These are phyloP conservation scores for Mythimna loreyi DNA, from an alignment of 2,888 invertebrate genomes.

Conservation along the genomic window DNA sequence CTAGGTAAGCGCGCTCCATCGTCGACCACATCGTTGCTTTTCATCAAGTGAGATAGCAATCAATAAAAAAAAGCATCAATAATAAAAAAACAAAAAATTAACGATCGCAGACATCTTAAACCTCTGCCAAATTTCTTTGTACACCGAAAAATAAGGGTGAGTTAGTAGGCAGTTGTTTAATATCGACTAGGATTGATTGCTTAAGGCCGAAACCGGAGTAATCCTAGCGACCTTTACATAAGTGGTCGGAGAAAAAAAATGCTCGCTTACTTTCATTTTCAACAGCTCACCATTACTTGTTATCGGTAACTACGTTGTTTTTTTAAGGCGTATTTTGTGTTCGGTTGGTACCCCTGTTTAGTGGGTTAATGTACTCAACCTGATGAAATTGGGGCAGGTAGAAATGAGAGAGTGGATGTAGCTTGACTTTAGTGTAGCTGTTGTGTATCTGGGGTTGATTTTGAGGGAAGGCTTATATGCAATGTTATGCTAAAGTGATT, in stretches of 20 bases:
- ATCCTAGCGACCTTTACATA: constrained; percentile 42
- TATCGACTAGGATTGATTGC: constrained; percentile 50
- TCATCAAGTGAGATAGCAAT: too few species aligned
- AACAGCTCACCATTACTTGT: constrained; percentile 34
- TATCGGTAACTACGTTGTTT: constrained; percentile 19
- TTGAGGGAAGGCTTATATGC: too few species aligned
- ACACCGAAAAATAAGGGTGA: constrained; percentile 28
- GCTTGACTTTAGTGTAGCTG: too few species aligned
- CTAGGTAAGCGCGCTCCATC: too few species aligned
- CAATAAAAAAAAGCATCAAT: too few species aligned
- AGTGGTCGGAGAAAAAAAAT: constrained; percentile 45
- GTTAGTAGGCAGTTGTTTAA: constrained; percentile 34
- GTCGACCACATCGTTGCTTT: too few species aligned
- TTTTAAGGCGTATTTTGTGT: not conserved
- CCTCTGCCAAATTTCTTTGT: constrained; percentile 1
- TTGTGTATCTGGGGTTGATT: too few species aligned
- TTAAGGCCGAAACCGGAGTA: constrained; percentile 34
- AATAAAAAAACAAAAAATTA: too few species aligned
- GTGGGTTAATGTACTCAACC: not conserved
- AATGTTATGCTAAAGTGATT: too few species aligned
- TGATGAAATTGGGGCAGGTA: not conserved
- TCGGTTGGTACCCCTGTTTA: constrained; percentile 15
- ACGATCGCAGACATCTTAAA: not conserved
- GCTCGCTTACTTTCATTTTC: constrained; percentile 50
- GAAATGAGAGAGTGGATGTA: not conserved